Conservation (phyloP, 2,113 vertebrate genomes). For the Xiphorhynchus elegans region DNA sequence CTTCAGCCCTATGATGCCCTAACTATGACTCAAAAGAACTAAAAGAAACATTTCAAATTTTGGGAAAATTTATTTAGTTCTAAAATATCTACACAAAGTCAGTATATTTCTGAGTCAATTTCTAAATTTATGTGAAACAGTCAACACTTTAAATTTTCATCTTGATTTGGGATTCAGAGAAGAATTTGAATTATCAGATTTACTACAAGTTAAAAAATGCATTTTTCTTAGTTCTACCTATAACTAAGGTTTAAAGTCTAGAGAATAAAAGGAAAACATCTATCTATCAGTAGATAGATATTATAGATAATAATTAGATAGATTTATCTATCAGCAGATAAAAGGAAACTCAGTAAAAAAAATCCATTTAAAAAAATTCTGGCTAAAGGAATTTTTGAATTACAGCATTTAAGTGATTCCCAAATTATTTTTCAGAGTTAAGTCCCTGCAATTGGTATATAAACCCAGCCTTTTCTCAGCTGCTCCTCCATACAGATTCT, state of each 20-base stretch:
- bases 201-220: background rate
- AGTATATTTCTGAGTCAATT: background rate
- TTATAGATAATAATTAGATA: too few species aligned
- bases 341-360: background rate
- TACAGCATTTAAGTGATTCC: background rate
- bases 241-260: background rate
- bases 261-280: background rate
- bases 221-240: background rate
- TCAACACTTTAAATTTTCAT: background rate
- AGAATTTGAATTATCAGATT: background rate
- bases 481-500: background rate
- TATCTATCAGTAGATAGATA: background rate
- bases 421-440: background rate
- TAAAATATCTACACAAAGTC: background rate
- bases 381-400: background rate
- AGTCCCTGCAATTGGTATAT: background rate
- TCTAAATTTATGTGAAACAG: background rate
- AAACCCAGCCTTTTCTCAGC: background rate
- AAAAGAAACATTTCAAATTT: background rate
- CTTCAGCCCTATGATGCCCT: background rate
- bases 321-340: background rate
- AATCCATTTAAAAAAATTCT: too few species aligned
- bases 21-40: background rate
- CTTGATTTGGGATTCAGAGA: background rate
- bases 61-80: background rate